Conservation (phyloP, 1,140 invertebrate genomes). For the Druon quercuslanigerum region DNA sequence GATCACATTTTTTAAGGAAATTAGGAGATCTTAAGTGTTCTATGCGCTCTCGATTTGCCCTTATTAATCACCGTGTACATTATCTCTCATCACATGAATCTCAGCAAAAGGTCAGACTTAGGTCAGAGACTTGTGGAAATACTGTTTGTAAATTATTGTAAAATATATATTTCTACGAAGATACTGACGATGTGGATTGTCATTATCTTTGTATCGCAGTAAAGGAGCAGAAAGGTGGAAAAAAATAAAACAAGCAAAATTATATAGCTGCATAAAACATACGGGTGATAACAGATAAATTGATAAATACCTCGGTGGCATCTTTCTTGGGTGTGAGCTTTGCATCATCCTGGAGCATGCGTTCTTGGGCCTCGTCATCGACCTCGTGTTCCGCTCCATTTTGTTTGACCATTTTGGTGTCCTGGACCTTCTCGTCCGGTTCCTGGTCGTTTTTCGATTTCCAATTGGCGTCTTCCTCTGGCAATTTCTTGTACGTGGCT, state of each 20-base stretch:
- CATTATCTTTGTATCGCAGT: not conserved
- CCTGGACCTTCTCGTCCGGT: slow-evolving; percentile 25
- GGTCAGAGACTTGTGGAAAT: no score
- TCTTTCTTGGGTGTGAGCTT: slow-evolving; percentile 77
- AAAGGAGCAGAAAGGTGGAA: slow-evolving; percentile 1
- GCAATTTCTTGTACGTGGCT: slow-evolving; percentile 78
- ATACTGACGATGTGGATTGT: not conserved
- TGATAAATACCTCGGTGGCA: slow-evolving; percentile 71
- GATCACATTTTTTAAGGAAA: no score
- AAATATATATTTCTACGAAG: no score
- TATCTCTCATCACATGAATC: not conserved
- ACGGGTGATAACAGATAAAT: not conserved
- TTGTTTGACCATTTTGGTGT: slow-evolving; percentile 66
- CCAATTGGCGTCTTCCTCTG: slow-evolving; percentile 74
- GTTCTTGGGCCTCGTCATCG: slow-evolving; percentile 80
- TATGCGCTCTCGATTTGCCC: no score
- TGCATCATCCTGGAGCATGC: slow-evolving; percentile 80
- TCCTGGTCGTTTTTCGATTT: slow-evolving; percentile 30
- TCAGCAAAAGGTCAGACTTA: not conserved
- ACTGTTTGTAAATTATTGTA: no score
- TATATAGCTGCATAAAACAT: no score
- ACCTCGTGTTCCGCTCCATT: slow-evolving; percentile 65
- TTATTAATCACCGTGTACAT: not conserved
- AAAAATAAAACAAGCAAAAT: slow-evolving; percentile 27
- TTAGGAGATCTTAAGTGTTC: no score